Percentiles rank a stretch among this genome's conserved stretches.
Conservation (phyloP, 2,888 invertebrate genomes). For the Reticulitermes lucifugus region DNA sequence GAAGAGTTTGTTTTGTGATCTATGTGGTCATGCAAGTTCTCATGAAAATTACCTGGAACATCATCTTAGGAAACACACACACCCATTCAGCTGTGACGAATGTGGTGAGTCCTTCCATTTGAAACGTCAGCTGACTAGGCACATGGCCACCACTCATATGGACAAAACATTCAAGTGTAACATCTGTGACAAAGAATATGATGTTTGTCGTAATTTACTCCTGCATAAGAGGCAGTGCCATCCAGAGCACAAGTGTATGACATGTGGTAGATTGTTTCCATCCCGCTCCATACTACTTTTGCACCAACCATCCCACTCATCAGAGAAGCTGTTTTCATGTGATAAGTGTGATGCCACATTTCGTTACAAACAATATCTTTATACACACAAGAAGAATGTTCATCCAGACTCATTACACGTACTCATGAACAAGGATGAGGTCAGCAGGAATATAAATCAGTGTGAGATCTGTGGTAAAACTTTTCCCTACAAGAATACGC, state of each 20-base stretch:
- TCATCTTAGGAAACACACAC: conserved; percentile 67
- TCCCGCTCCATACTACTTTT: conserved; percentile 62
- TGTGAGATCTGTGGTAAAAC: conserved; percentile 58
- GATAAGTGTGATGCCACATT: conserved; percentile 61
- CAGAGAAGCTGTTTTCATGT: conserved; percentile 57
- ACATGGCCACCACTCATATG: conserved; percentile 51
- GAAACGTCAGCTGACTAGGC: conserved; percentile 56
- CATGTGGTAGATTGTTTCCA: conserved; percentile 58
- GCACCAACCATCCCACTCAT: conserved; percentile 66
- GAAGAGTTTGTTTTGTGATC: conserved; percentile 54
- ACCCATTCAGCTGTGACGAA: conserved; percentile 58
- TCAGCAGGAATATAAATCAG: conserved; percentile 58
- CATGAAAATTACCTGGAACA: conserved; percentile 51
- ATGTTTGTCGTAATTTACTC: conserved; percentile 56
- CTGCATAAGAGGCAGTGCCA: conserved; percentile 26
- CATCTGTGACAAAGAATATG: conserved; percentile 58
- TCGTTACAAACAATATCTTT: conserved; percentile 61
- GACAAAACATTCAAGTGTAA: conserved; percentile 57
- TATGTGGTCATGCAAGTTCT: conserved; percentile 47
- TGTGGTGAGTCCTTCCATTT: conserved; percentile 55
- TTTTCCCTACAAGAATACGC: conserved; percentile 44
- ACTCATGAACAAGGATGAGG: neutral
- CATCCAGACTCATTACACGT: conserved; percentile 56
- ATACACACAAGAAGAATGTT: conserved; percentile 59
- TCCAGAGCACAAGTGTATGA: conserved; percentile 14